phyloP scores from a whole-genome alignment of 35 echinoderm and acorn worm genomes.

The Patiria miniata region DNA sequence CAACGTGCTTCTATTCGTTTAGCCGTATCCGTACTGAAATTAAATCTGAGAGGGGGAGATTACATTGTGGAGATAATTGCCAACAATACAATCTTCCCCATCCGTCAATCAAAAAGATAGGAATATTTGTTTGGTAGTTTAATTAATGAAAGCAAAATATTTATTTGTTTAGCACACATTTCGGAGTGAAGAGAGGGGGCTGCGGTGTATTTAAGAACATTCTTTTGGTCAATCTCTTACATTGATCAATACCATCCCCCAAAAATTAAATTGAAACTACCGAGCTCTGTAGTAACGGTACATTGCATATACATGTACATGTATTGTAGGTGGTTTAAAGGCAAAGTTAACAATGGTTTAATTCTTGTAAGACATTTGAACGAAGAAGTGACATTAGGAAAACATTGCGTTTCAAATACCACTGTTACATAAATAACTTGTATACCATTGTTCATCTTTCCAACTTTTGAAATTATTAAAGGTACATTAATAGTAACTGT shows the following conservation, averaged over 20 bases:
- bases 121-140: conserved; percentile 18
- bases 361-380: too few species aligned
- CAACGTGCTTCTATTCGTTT: not conserved
- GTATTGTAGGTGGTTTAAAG: too few species aligned
- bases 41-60: not conserved
- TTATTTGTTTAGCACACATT: conserved; percentile 5
- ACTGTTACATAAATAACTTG: too few species aligned
- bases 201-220: not conserved
- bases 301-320: too few species aligned
- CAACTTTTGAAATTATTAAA: too few species aligned
- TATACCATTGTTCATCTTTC: too few species aligned
- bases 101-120: conserved; percentile 10
- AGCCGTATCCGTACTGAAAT: not conserved
- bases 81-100: not conserved
- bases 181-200: not conserved
- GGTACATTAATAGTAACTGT: too few species aligned
- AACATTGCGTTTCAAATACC: too few species aligned
- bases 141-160: conserved; percentile 9
- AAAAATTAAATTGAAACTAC: not conserved
- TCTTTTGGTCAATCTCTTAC: not conserved
- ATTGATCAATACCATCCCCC: not conserved
- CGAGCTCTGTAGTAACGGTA: not conserved
- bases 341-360: not conserved
- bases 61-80: not conserved
- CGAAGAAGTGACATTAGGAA: too few species aligned